Base-by-base conservation (phyloP, 2,113 vertebrate species). In the Anhinga anhinga region DNA sequence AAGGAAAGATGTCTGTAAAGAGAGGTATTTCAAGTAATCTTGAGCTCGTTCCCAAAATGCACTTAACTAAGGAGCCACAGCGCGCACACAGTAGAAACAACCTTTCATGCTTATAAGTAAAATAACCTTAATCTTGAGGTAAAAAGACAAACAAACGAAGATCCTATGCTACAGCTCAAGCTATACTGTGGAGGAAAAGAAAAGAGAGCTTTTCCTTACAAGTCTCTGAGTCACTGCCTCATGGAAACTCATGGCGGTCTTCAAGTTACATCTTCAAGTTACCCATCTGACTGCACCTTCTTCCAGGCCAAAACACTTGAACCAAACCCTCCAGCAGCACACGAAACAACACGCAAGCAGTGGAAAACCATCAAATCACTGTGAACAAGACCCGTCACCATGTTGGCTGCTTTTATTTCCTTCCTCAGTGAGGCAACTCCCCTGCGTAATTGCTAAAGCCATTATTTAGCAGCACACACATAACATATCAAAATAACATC, bases 341-440 rank as follows among this genome's bases (percentile, higher is more conserved):
- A 53, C 8, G 8, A 83, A 72, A 76, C n/a, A 78, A 50, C 2
- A 32, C 0, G 0, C 18, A 61, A 52, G 36, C 47, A 47, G 19
- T 1, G 2, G 17, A 82, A 92, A 92, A 29, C 23, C 10, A 61
- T 45, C 59, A 36, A 10, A 50, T 45, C 70, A 0, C 23, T 30
- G 7, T 0, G 0, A 72, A 55, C 5, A 10, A 71, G 34, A 72
- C 8, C 18, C 5, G 3, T 22, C 30, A 61, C 61, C 56, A 40
- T 1, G 0, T 10, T 4, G 0, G 20, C 36, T 3, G 0, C 49
- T 52, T 52, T 1, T 10, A 32, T 50, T 47, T 56, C 27, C 26
- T 49, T 62, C 42, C 66, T 65, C 63, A 47, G 34, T 3, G 10
- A 83, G 44, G 9, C 36, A 61, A 59, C 58, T 65, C 21, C 32